Conservation (phyloP, 2,888 invertebrate species). For the Heliconius sara region DNA sequence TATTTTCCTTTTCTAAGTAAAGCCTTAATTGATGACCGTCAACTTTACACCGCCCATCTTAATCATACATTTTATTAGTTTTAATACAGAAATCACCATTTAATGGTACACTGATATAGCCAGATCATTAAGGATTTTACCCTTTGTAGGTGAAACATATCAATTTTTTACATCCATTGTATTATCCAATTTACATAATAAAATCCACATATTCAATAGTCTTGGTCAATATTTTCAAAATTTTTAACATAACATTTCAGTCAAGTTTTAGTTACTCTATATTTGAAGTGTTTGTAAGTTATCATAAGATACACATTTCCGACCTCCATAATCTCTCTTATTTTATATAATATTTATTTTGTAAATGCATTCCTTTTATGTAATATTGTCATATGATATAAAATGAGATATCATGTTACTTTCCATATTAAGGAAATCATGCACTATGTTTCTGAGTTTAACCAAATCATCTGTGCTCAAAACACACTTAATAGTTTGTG, state of each 20-base stretch:
- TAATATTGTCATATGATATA: constrained; percentile 4
- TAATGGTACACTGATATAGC: constrained; percentile 23
- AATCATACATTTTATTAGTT: constrained; percentile 5
- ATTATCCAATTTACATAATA: background rate
- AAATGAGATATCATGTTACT: background rate
- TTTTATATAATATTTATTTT: constrained; percentile 3
- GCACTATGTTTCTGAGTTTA: constrained; percentile 25
- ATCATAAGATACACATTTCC: constrained; percentile 3
- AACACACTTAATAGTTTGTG: constrained; percentile 18
- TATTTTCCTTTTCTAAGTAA: constrained; percentile 5
- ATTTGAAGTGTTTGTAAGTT: constrained; percentile 9
- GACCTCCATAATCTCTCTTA: background rate
- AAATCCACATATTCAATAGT: background rate
- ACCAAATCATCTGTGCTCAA: constrained; percentile 17
- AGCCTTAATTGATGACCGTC: background rate
- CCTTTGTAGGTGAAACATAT: constrained; percentile 17
- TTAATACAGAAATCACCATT: constrained; percentile 27
- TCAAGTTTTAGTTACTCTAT: constrained; percentile 17
- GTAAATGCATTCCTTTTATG: constrained; percentile 11
- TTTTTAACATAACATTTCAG: constrained; percentile 8
- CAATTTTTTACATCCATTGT: constrained; percentile 10
- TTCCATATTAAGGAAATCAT: constrained; percentile 24
- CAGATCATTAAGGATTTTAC: constrained; percentile 16
- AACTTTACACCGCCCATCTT: background rate
- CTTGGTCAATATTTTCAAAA: background rate